phyloP scores from a whole-genome alignment of 2,888 invertebrate species.

The Leptothorax acervorum region DNA sequence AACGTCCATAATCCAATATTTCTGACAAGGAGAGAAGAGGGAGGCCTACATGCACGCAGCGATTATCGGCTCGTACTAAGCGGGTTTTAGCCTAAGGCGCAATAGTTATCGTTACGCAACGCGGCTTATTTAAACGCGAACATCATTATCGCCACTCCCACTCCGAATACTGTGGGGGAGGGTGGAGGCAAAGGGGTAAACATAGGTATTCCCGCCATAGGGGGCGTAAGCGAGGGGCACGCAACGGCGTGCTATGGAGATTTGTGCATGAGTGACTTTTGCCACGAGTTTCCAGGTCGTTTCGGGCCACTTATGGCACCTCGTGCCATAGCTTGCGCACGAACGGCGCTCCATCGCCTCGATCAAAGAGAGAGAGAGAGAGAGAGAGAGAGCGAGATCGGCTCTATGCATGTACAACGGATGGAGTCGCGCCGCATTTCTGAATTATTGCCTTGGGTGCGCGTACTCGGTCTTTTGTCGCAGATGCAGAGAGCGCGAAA shows the following conservation, averaged over 20 bases:
- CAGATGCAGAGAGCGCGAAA: conserved; percentile 30
- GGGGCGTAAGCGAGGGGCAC: conserved; percentile 45
- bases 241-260: conserved; percentile 28
- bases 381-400: background rate
- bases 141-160: conserved; percentile 68
- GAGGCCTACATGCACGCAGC: conserved; percentile 17
- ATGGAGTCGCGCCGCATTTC: conserved; percentile 47
- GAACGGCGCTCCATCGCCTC: conserved; percentile 23
- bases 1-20: conserved; percentile 43
- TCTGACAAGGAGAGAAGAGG: conserved; percentile 3
- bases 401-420: background rate
- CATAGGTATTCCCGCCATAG: background rate
- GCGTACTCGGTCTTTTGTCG: conserved; percentile 47
- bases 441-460: conserved; percentile 45
- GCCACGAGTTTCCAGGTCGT: conserved; percentile 44
- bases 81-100: conserved; percentile 27
- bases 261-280: conserved; percentile 38
- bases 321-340: conserved; percentile 16
- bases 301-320: conserved; percentile 58
- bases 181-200: background rate
- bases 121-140: conserved; percentile 61
- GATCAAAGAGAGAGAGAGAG: conserved; percentile 23
- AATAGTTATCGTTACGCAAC: conserved; percentile 12
- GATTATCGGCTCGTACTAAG: conserved; percentile 35
- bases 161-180: conserved; percentile 54